Base-by-base conservation (phyloP, 2,888 invertebrate genomes). In the Zygogramma bicolorata region DNA sequence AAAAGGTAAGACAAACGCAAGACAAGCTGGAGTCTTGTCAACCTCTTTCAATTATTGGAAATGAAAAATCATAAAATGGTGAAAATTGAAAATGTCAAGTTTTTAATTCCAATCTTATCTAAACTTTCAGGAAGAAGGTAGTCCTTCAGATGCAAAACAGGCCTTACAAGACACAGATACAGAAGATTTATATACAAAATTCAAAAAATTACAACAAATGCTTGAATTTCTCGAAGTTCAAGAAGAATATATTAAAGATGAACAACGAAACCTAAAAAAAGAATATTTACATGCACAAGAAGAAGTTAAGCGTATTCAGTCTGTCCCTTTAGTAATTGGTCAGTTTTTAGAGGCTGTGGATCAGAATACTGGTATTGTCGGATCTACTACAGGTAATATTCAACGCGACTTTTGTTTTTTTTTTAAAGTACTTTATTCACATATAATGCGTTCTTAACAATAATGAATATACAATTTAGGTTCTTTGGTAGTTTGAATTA, bases 331-430 rank as follows among this genome's bases (percentile, higher is more conserved):
- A 66, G 99, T 99, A 0, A 99, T 99, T 85, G 99, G 99, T 1
- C 99, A 99, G 87, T 99, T 99, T 87, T 90, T 99, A 79, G 99
- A 99, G 89, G 99, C 99, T 73, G 98, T 99, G 40, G 99, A 99
- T 88, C 99, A 98, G 86, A 98, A 99, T 85, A 98, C 98, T 77
- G 99, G 99, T 74, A 99, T 99, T 82, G 99, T 99, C 1, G 81
- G 80, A 31, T 79, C 75, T n/a, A 75, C 75, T 34, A 74, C 76
- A 62, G 75, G 75, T 75, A 62, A 65, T 8, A 10, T 20, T 46
- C 2, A 7, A n/a, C n/a, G n/a, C n/a, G n/a, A n/a, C n/a, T 18
- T 46, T 18, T 7, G 3, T 20, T n/a, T 13, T 25, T 10, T 25
- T 53, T 10, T 46, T 8, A 7, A 7, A 46, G 20, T 46, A 13